Evolutionary conservation across 2,113 vertebrate genomes (phyloP).

Genomic region (Sturnus vulgaris): DNA sequence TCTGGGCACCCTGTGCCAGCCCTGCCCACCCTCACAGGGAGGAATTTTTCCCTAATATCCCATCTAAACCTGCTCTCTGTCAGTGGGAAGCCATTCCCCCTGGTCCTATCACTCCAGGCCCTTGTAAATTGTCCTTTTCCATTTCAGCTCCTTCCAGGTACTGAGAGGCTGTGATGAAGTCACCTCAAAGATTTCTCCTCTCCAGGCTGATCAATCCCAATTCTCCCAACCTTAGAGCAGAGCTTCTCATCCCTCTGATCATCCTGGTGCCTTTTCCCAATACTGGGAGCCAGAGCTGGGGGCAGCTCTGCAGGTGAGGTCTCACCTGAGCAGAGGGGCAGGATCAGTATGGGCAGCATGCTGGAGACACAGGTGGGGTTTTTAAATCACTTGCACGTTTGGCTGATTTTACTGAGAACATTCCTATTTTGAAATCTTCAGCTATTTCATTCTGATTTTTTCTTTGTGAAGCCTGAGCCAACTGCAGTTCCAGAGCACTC

Average conservation of each 20-base stretch:
- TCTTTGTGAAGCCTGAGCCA: background rate
- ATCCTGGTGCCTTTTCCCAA: background rate
- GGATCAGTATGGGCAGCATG: background rate
- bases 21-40: accelerated
- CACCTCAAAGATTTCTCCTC: background rate
- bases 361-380: background rate
- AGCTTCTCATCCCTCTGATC: background rate
- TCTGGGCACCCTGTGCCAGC: background rate
- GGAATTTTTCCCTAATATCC: background rate
- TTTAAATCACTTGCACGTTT: background rate
- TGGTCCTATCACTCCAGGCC: background rate
- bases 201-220: background rate
- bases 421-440: background rate
- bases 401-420: background rate
- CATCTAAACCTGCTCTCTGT: background rate
- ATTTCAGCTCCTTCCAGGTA: background rate
- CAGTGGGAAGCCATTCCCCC: background rate
- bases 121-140: background rate
- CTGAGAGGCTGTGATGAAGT: background rate
- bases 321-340: background rate
- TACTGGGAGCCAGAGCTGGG: background rate
- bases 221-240: background rate
- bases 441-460: background rate
- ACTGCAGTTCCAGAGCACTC: background rate
- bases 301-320: background rate